phyloP scores from a whole-genome alignment of 1,140 invertebrate genomes.

The Orchestia grillus region DNA sequence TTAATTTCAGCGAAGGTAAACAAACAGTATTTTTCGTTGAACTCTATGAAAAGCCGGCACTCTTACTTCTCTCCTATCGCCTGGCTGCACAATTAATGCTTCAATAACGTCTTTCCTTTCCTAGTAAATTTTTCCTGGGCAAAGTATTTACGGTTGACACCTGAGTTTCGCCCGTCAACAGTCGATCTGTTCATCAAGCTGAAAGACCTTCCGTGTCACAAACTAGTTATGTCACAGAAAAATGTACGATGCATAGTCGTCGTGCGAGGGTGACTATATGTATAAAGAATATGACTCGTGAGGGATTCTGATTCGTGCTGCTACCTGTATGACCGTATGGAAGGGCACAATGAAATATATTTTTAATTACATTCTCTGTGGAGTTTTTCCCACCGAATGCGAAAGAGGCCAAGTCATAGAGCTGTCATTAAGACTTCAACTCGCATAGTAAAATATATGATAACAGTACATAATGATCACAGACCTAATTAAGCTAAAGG shows the following conservation, averaged over 20 bases:
- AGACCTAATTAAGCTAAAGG: neutral
- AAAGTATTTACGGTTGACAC: neutral
- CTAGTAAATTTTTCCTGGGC: neutral
- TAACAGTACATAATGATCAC: neutral
- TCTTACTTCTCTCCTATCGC: neutral
- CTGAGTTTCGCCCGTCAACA: neutral
- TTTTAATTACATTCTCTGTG: neutral
- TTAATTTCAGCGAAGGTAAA: neutral
- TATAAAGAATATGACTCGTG: no score
- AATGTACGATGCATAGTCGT: no score
- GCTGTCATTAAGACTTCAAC: neutral
- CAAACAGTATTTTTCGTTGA: neutral
- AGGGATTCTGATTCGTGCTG: no score
- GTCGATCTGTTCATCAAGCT: neutral
- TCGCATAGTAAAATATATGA: neutral
- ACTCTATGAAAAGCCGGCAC: neutral
- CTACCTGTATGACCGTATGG: no score
- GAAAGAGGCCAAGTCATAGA: neutral
- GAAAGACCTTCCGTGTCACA: no score
- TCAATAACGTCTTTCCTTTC: neutral
- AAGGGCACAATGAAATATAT: neutral
- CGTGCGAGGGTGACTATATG: no score
- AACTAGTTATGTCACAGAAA: no score
- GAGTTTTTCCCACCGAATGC: neutral
- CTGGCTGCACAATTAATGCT: neutral